Percentiles rank a stretch among this genome's conserved stretches.
Evolutionary conservation across 2,888 invertebrate genomes (phyloP).

Genomic region (Eristalis pertinax): DNA sequence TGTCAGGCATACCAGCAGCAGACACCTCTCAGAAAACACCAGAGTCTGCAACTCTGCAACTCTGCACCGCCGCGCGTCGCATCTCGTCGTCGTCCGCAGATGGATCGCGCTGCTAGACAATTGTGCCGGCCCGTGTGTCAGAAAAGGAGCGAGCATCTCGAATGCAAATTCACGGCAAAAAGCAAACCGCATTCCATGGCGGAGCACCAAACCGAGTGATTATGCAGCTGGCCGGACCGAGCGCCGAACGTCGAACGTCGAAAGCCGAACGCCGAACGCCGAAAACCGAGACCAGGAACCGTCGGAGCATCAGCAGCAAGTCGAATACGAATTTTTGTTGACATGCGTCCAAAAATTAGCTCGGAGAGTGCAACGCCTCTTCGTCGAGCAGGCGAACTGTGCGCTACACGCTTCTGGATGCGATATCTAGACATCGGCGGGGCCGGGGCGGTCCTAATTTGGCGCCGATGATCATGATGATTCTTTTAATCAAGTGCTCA

Average conservation of each 20-base stretch:
- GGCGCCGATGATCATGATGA: slow-evolving; percentile 72
- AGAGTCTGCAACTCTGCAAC: slow-evolving; percentile 64
- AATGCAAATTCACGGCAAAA: slow-evolving; percentile 38
- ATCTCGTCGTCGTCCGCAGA: slow-evolving; percentile 56
- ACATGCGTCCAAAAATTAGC: slow-evolving; percentile 72
- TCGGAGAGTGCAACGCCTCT: slow-evolving; percentile 69
- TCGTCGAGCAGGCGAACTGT: neutral
- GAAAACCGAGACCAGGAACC: slow-evolving; percentile 33
- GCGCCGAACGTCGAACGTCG: neutral
- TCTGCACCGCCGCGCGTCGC: slow-evolving; percentile 19
- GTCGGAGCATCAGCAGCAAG: slow-evolving; percentile 35
- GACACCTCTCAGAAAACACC: slow-evolving; percentile 22
- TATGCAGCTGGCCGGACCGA: slow-evolving; percentile 62
- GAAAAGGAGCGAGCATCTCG: slow-evolving; percentile 25
- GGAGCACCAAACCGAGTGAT: slow-evolving; percentile 47
- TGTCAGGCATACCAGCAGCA: slow-evolving; percentile 46
- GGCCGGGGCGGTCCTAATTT: slow-evolving; percentile 60
- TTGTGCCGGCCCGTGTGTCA: slow-evolving; percentile 31
- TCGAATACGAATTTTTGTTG: slow-evolving; percentile 64
- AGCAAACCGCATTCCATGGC: slow-evolving; percentile 52
- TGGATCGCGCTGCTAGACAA: slow-evolving; percentile 56
- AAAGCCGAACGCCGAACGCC: neutral
- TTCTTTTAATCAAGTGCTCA: slow-evolving; percentile 72
- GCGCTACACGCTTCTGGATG: slow-evolving; percentile 59
- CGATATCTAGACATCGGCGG: slow-evolving; percentile 69